These are phyloP conservation scores for Pionites leucogaster DNA, from an alignment of 2,113 vertebrate species.

Conservation along the genomic window DNA sequence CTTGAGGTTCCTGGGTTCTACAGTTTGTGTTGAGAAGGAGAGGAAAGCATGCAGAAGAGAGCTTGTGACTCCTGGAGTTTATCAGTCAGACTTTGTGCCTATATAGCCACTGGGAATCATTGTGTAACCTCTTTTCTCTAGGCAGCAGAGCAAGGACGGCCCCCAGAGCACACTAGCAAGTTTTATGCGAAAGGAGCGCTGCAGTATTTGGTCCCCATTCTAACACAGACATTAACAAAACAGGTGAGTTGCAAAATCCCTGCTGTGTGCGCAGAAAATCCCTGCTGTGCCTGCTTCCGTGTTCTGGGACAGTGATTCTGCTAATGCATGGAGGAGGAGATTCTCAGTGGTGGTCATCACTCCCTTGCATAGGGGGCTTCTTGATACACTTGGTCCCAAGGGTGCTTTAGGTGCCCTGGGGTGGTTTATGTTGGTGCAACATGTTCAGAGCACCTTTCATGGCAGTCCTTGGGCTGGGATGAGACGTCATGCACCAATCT, in stretches of 20 bases:
- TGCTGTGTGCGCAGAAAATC: accelerated
- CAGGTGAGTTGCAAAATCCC: slow-evolving; percentile 78
- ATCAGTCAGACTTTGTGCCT: accelerated
- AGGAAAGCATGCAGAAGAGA: neutral
- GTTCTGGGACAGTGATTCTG: neutral
- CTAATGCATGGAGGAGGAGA: neutral
- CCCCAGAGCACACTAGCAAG: slow-evolving; percentile 98
- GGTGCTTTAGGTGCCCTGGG: neutral
- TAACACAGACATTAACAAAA: slow-evolving; percentile 95
- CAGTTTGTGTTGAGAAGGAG: neutral
- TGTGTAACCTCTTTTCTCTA: slow-evolving; percentile 23
- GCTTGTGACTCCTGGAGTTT: accelerated
- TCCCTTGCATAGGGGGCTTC: neutral
- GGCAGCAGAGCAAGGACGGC: slow-evolving; percentile 96
- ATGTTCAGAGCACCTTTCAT: neutral
- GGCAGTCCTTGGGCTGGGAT: neutral
- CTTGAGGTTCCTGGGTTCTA: neutral
- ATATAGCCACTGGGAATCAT: neutral
- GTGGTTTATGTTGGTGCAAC: neutral
- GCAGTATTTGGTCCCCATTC: slow-evolving; percentile 96
- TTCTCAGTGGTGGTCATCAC: neutral
- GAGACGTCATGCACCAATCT: neutral
- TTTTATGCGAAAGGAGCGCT: slow-evolving; percentile 98
- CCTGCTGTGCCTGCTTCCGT: accelerated
- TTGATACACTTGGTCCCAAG: neutral